Evolutionary conservation across 2,113 vertebrate genomes (phyloP).

Genomic region (Lepus americanus): DNA sequence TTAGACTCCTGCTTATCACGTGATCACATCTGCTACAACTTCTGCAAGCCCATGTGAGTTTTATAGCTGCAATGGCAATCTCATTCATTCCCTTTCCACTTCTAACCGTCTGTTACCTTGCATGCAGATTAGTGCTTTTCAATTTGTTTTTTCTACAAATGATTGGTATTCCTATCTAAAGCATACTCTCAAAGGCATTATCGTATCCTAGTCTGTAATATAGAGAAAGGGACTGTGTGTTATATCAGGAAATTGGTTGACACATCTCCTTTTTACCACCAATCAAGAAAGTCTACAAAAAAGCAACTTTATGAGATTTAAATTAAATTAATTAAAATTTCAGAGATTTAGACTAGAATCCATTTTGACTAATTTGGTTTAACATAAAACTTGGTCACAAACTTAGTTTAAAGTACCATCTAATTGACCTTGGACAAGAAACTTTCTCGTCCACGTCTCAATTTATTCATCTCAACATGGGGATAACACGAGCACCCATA

Average conservation of each 20-base stretch:
- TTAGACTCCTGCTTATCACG: background rate
- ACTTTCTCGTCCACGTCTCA: background rate
- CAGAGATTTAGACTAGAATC: background rate
- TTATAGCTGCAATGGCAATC: background rate
- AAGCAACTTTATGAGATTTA: background rate
- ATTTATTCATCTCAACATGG: background rate
- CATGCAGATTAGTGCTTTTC: background rate
- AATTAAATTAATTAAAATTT: background rate
- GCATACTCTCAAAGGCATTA: background rate
- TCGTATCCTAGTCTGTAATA: background rate
- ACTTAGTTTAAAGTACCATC: background rate
- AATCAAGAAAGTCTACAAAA: background rate
- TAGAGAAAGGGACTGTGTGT: background rate
- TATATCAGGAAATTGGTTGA: background rate
- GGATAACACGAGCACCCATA: background rate
- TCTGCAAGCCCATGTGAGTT: background rate
- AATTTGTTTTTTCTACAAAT: background rate
- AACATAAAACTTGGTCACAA: background rate
- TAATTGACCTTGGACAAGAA: background rate
- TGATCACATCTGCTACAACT: background rate
- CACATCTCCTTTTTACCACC: background rate
- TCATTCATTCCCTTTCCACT: background rate
- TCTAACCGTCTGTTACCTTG: background rate
- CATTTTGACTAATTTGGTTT: background rate
- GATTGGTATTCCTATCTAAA: background rate